Evolutionary conservation across 2,888 invertebrate species (phyloP).

Genomic region (Cylindroiulus punctatus): DNA sequence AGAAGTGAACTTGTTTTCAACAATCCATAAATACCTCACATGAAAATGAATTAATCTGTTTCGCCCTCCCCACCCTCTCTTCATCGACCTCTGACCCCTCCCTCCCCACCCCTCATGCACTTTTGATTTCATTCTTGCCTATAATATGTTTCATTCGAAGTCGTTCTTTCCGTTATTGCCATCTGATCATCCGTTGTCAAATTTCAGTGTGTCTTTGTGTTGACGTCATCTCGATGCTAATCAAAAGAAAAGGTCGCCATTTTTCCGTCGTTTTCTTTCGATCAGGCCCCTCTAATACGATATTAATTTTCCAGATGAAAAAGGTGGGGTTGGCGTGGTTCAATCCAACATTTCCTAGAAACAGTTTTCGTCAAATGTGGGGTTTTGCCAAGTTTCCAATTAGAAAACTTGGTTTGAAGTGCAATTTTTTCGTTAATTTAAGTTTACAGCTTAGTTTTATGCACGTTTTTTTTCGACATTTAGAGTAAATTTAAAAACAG

Average conservation of each 20-base stretch:
- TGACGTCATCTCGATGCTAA: slow-evolving; percentile 47
- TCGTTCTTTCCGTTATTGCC: slow-evolving; percentile 40
- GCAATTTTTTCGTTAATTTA: not conserved
- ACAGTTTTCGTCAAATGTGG: too few relatives aligned
- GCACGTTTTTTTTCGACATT: too few relatives aligned
- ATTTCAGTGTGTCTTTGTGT: slow-evolving; percentile 45
- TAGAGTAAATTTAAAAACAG: too few relatives aligned
- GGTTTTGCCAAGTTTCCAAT: too few relatives aligned
- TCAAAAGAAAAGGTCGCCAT: slow-evolving; percentile 43
- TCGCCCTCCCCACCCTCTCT: not conserved
- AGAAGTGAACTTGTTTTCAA: slow-evolving; percentile 42
- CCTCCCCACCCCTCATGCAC: not conserved
- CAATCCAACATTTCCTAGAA: too few relatives aligned
- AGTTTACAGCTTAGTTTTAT: too few relatives aligned
- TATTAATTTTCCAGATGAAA: slow-evolving; percentile 12
- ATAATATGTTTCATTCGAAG: slow-evolving; percentile 41
- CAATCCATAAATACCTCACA: slow-evolving; percentile 45
- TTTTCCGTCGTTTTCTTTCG: slow-evolving; percentile 25
- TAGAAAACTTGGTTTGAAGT: not conserved
- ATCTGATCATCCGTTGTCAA: slow-evolving; percentile 45
- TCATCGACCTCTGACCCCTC: not conserved
- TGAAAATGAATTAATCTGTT: slow-evolving; percentile 31
- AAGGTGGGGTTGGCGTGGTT: not conserved
- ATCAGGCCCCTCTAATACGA: slow-evolving; percentile 1
- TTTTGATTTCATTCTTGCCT: slow-evolving; percentile 37